A percentile compares a stretch with the other conserved stretches of the same genome.
Conservation (phyloP, 2,888 invertebrate genomes). For the Mythimna lalbum region DNA sequence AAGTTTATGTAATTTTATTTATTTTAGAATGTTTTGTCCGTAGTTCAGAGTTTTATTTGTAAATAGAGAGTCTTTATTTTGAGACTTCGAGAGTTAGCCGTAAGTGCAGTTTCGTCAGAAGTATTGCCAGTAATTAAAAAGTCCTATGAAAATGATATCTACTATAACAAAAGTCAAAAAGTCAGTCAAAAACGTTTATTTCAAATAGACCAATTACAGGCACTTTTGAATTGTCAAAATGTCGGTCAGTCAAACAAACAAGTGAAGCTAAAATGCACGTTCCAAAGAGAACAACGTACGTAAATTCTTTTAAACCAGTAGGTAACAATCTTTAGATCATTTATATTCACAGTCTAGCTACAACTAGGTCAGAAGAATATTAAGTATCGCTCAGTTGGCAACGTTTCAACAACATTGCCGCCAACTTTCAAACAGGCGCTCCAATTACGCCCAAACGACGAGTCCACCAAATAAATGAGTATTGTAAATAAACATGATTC, state of each 20-base stretch:
- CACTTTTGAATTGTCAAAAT: too few species aligned
- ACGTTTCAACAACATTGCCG: slow-evolving; percentile 36
- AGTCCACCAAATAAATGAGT: not conserved
- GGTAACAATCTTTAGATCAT: not conserved
- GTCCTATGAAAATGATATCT: too few species aligned
- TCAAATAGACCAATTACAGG: too few species aligned
- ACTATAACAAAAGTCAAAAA: not conserved
- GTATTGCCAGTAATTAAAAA: too few species aligned
- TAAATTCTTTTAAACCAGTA: not conserved
- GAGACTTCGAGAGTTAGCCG: too few species aligned
- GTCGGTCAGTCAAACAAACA: too few species aligned
- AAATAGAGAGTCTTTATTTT: not conserved
- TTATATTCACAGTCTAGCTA: slow-evolving; percentile 10
- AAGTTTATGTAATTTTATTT: slow-evolving; percentile 11
- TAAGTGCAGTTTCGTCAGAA: too few species aligned
- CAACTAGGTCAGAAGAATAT: slow-evolving; percentile 43
- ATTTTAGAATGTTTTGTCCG: not conserved
- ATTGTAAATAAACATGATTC: slow-evolving; percentile 10
- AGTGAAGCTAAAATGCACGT: too few species aligned
- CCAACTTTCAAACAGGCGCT: slow-evolving; percentile 35
- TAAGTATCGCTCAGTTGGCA: slow-evolving; percentile 33
- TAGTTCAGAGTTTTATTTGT: not conserved
- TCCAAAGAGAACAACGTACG: too few species aligned
- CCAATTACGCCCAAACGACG: too few species aligned
- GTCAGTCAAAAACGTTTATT: too few species aligned